phyloP scores from a whole-genome alignment of 2,888 invertebrate genomes.

The Xylophagus ater region DNA sequence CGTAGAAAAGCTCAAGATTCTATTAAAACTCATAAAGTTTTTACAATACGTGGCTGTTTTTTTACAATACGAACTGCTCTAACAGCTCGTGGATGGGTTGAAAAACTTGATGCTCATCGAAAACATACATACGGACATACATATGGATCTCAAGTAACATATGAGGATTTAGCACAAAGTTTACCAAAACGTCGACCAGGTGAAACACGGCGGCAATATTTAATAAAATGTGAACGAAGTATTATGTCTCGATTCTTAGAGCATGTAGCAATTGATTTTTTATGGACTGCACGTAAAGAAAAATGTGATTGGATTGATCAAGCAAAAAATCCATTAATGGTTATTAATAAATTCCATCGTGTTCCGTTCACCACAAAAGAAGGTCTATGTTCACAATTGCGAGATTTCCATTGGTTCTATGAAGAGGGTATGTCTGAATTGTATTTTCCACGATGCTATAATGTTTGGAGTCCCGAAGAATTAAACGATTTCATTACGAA shows the following conservation, averaged over 20 bases:
- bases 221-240: constrained; percentile 55
- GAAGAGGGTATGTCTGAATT: constrained; percentile 70
- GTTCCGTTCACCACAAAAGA: constrained; percentile 90
- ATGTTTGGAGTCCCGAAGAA: constrained; percentile 71
- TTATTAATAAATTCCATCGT: constrained; percentile 70
- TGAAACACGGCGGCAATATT: constrained; percentile 43
- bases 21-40: constrained; percentile 52
- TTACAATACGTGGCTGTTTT: constrained; percentile 61
- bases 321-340: constrained; percentile 47
- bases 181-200: constrained; percentile 35
- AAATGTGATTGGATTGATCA: constrained; percentile 43
- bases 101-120: constrained; percentile 36
- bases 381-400: constrained; percentile 64
- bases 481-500: constrained; percentile 76
- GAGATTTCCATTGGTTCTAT: constrained; percentile 77
- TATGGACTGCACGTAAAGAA: constrained; percentile 83
- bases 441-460: constrained; percentile 79
- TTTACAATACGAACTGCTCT: constrained; percentile 59
- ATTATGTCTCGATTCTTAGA: constrained; percentile 66
- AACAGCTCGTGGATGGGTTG: constrained; percentile 56
- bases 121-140: constrained; percentile 30
- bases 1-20: constrained; percentile 54
- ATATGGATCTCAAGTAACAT: constrained; percentile 28
- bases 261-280: constrained; percentile 70
- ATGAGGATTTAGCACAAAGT: constrained; percentile 33